Conservation (phyloP, 2,797 vertebrate species). For the Furcifer pardalis region DNA sequence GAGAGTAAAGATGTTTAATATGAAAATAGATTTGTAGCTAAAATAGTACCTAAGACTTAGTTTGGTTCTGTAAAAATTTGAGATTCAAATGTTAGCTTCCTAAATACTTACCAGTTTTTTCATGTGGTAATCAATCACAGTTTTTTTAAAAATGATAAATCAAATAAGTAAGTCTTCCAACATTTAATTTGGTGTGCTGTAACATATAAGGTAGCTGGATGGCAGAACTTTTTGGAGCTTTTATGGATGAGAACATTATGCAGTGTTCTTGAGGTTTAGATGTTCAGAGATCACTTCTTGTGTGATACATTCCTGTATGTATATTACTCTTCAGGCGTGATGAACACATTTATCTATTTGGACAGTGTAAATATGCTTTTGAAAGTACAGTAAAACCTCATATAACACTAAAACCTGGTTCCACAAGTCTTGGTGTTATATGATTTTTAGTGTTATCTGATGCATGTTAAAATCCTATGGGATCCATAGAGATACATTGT, state of each 20-base stretch:
- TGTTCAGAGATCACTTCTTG: neutral
- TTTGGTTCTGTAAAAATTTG: neutral
- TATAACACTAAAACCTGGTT: too few species aligned
- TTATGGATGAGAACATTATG: neutral
- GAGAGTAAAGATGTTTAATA: neutral
- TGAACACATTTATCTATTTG: neutral
- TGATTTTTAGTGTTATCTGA: too few species aligned
- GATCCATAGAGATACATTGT: too few species aligned
- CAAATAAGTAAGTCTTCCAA: neutral
- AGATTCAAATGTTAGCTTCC: neutral
- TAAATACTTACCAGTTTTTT: neutral
- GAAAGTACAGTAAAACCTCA: too few species aligned
- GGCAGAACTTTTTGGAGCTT: neutral
- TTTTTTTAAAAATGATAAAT: neutral
- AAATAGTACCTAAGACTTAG: neutral
- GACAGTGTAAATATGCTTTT: neutral
- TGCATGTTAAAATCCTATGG: too few species aligned
- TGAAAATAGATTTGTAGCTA: neutral
- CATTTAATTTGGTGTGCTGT: neutral
- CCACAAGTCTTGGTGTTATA: too few species aligned
- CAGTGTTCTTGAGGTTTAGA: neutral
- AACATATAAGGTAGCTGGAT: neutral
- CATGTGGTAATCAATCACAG: neutral
- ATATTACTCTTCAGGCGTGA: neutral
- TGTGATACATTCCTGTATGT: neutral